These are phyloP conservation scores for Melanostigma gelatinosum DNA, from an alignment of 2,113 vertebrate genomes.

Conservation along the genomic window DNA sequence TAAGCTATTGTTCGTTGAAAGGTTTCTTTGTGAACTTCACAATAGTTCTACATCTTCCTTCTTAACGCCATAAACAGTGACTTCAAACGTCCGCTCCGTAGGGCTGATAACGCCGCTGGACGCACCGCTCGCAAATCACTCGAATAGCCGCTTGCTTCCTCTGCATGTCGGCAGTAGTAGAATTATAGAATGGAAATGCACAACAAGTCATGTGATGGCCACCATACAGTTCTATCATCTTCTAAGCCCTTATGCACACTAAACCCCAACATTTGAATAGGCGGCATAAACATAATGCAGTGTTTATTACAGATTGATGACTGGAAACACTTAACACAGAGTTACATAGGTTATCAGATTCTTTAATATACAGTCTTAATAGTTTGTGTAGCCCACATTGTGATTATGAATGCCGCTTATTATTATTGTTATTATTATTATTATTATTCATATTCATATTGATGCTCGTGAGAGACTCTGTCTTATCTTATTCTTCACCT, in stretches of 20 bases:
- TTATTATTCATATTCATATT: too few relatives aligned
- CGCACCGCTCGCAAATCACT: neutral
- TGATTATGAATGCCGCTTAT: neutral
- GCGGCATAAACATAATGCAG: neutral
- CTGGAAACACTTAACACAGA: neutral
- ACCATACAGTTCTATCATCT: neutral
- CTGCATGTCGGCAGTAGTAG: neutral
- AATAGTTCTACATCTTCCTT: too few relatives aligned
- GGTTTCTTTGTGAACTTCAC: too few relatives aligned
- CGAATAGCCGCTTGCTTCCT: neutral
- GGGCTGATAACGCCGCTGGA: neutral
- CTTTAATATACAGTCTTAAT: too few relatives aligned
- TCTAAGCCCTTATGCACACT: neutral
- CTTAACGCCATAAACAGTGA: too few relatives aligned
- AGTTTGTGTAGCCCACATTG: too few relatives aligned
- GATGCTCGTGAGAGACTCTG: neutral
- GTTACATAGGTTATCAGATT: too few relatives aligned
- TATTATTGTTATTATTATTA: too few relatives aligned
- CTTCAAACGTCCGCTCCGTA: too few relatives aligned
- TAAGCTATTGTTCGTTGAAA: too few relatives aligned
- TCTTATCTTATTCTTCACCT: conserved; percentile 49
- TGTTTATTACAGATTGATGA: neutral
- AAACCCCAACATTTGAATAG: neutral
- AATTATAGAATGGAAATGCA: neutral
- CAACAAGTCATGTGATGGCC: neutral